Evolutionary conservation across 2,797 vertebrate species (phyloP), one percentile per base, ranked within the genome.

Genomic region (Pangasius djambal): DNA sequence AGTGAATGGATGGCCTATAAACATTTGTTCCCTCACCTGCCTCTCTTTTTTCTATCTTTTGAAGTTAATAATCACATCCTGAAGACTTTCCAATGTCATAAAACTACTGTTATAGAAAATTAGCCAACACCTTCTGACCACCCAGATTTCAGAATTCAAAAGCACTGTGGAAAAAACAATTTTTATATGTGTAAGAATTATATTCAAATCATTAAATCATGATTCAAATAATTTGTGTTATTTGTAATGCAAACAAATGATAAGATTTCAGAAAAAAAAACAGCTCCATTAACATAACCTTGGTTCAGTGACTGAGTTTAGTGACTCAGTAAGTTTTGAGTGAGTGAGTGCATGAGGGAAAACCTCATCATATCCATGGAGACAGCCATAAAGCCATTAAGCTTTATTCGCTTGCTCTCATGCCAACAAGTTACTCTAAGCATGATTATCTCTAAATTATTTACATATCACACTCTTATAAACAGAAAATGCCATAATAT

Each of bases 401-500:
- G 87, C 37, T 86, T 89, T 69, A 87, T 87, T 85, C 81, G 81
- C 88, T 85, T 18, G 16, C 83, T 83, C 55, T 44, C 57, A 86
- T 88, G 81, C 86, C 82, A 87, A 86, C 88, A 87, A 85, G 74
- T 59, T 84, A 81, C 48, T 86, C 81, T 48, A 50, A 55, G 74
- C 63, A 65, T 72, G 83, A 89, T 92, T 90, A 87, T 79, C 78
- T 85, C 59, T 92, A 85, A 87, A 90, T 92, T 92, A 91, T 91
- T 91, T 86, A 91, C 82, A 91, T 79, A 83, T 89, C 34, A 44
- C 55, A 16, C 37, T 74, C 75, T 65, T 86, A 77, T 89, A 86
- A 89, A 88, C 52, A 67, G 40, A 72, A 72, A 52, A 59, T 90
- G 48, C 57, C 57, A 82, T 87, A 89, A 88, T 88, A 67, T 52